Percentiles rank a stretch among this genome's conserved stretches.
phyloP scores from a whole-genome alignment of 2,113 vertebrate genomes.

The Hystrix brachyura region DNA sequence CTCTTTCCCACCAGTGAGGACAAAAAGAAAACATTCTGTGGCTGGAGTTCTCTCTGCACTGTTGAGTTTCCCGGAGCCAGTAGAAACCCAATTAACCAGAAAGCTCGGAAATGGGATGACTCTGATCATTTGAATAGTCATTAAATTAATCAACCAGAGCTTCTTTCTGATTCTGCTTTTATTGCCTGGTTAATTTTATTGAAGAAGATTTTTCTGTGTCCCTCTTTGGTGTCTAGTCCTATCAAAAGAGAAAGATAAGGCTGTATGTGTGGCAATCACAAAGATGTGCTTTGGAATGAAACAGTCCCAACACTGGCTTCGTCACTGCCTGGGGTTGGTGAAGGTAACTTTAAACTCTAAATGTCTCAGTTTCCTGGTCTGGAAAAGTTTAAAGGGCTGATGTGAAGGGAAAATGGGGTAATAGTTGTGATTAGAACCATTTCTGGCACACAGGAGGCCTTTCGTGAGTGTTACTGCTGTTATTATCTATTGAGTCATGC shows the following conservation, averaged over 20 bases:
- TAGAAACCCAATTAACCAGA: slow-evolving; percentile 62
- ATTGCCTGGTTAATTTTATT: slow-evolving; percentile 69
- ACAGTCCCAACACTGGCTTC: neutral
- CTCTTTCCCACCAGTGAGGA: neutral
- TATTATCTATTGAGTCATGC: neutral
- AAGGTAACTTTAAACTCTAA: neutral
- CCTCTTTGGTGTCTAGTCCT: neutral
- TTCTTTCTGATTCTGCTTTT: slow-evolving; percentile 64
- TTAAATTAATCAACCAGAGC: slow-evolving; percentile 74
- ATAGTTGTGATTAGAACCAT: neutral
- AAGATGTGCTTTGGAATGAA: neutral
- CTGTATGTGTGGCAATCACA: neutral
- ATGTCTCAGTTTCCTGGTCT: neutral
- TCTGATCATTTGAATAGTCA: slow-evolving; percentile 56
- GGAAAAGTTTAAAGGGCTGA: neutral
- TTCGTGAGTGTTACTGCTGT: neutral
- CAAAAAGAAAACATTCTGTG: slow-evolving; percentile 2
- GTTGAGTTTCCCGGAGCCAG: neutral
- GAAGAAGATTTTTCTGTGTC: slow-evolving; percentile 53
- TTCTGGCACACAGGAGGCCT: neutral
- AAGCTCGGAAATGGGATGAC: slow-evolving; percentile 2
- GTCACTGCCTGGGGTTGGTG: neutral
- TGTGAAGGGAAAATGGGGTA: neutral
- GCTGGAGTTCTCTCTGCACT: neutral
- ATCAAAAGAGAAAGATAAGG: neutral